Evolutionary conservation across 2,888 invertebrate species (phyloP).

Genomic region (Ariolimax columbianus): DNA sequence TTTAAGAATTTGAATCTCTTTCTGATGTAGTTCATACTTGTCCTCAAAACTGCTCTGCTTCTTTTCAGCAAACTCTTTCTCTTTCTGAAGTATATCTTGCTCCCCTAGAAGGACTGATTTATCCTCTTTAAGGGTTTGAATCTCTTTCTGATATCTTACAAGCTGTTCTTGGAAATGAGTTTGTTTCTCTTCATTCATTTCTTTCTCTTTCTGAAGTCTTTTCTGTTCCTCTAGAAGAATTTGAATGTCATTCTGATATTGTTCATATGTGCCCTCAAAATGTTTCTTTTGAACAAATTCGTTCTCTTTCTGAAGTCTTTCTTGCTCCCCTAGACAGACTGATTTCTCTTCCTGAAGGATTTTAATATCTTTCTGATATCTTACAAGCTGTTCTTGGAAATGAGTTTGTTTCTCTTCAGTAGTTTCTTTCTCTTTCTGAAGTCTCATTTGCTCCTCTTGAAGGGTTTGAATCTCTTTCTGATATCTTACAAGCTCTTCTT

Average conservation of each 20-base stretch:
- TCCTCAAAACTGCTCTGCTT: background rate
- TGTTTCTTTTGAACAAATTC: too few relatives aligned
- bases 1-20: background rate
- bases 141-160: slow-evolving; percentile 1
- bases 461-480: too few relatives aligned
- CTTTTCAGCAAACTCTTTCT: background rate
- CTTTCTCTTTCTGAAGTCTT: background rate
- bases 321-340: background rate
- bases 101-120: background rate
- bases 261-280: too few relatives aligned
- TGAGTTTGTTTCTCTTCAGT: background rate
- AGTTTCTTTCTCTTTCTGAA: background rate
- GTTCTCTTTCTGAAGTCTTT: background rate
- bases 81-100: background rate
- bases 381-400: background rate
- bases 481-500: too few relatives aligned
- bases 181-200: background rate
- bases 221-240: too few relatives aligned
- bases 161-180: background rate
- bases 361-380: background rate
- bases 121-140: background rate
- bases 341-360: slow-evolving; percentile 5
- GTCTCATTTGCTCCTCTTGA: background rate
- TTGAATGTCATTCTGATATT: too few relatives aligned
- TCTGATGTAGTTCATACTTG: background rate